These are phyloP conservation scores for Erpobdella octoculata DNA, from an alignment of 2,888 invertebrate species.

Conservation along the genomic window DNA sequence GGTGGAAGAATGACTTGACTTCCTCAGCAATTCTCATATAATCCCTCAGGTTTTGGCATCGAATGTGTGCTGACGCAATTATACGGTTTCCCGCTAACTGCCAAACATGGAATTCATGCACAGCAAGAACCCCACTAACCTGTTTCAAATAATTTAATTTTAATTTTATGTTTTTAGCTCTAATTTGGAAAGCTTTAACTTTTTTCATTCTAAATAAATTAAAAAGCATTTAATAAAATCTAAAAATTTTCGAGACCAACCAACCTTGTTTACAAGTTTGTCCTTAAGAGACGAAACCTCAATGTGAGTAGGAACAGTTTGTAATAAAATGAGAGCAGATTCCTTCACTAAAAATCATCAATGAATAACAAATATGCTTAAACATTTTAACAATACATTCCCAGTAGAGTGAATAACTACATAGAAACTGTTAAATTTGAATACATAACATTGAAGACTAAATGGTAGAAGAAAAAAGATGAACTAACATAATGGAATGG, in stretches of 20 bases:
- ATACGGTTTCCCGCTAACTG: conserved; percentile 91
- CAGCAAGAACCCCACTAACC: conserved; percentile 83
- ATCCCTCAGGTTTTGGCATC: conserved; percentile 78
- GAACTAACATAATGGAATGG: conserved; percentile 46
- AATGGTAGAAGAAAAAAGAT: neutral
- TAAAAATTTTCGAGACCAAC: neutral
- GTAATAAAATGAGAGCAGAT: conserved; percentile 57
- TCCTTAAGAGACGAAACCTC: conserved; percentile 75
- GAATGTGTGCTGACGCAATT: conserved; percentile 92
- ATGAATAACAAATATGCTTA: neutral
- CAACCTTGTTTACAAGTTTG: conserved; percentile 60
- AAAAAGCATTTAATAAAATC: too few species aligned
- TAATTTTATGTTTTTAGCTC: too few species aligned
- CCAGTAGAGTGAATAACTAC: neutral
- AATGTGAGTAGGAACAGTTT: conserved; percentile 97
- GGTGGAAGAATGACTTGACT: conserved; percentile 93
- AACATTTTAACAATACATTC: neutral
- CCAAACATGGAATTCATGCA: conserved; percentile 98
- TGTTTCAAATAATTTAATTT: conserved; percentile 35
- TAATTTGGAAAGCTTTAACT: neutral
- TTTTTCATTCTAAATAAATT: neutral
- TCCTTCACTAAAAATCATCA: conserved; percentile 37
- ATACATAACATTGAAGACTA: neutral
- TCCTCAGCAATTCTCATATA: conserved; percentile 95
- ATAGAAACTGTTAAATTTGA: neutral